phyloP scores from a whole-genome alignment of 2,888 invertebrate species.

The Lithophane ornitopus region DNA sequence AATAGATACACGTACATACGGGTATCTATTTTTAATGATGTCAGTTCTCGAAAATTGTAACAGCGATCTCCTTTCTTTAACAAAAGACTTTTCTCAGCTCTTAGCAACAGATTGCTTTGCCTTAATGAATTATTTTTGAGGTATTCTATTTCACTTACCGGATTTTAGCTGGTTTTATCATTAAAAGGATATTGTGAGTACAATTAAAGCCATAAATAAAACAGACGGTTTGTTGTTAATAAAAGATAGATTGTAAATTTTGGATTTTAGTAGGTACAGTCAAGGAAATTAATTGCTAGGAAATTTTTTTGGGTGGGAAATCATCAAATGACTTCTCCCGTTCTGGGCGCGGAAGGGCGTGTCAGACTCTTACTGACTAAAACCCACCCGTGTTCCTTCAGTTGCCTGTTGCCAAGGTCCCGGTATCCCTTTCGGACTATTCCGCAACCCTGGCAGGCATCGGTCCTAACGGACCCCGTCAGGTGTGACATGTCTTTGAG shows the following conservation, averaged over 20 bases:
- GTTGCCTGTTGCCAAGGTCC: too few species aligned
- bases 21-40: constrained; percentile 25
- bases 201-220: background rate
- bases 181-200: background rate
- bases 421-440: too few species aligned
- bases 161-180: background rate
- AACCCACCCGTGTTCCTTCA: too few species aligned
- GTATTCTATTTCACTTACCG: constrained; percentile 2
- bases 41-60: constrained; percentile 12
- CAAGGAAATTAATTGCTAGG: background rate
- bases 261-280: background rate
- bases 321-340: too few species aligned
- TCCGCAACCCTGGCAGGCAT: too few species aligned
- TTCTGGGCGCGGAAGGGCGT: too few species aligned
- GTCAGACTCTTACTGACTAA: too few species aligned
- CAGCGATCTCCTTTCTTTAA: constrained; percentile 5
- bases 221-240: too few species aligned
- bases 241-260: background rate
- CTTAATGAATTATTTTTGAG: constrained; percentile 6
- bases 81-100: constrained; percentile 3
- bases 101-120: constrained; percentile 3
- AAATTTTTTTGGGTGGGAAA: too few species aligned
- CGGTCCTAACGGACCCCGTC: too few species aligned
- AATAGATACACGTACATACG: background rate
- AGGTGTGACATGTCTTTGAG: too few species aligned